Evolutionary conservation across 2,797 vertebrate species (phyloP).

Genomic region (Artibeus jamaicensis): DNA sequence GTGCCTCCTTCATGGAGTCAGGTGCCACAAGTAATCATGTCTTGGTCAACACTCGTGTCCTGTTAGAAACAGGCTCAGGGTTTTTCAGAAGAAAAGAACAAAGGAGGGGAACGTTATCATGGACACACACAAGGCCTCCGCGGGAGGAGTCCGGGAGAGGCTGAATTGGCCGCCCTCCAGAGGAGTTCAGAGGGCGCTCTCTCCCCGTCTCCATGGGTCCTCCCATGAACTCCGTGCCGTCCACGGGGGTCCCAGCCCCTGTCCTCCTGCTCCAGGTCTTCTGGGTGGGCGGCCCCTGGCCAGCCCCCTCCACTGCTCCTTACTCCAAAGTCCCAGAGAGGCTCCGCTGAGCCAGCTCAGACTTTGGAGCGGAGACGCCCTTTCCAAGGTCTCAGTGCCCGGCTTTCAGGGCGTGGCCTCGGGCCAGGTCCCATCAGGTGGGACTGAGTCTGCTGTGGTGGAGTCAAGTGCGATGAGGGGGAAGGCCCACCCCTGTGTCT

Average conservation of each 20-base stretch:
- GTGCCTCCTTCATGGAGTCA: not conserved
- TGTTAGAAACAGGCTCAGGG: not conserved
- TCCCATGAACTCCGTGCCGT: not conserved
- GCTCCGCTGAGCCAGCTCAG: not conserved
- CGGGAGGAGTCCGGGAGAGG: not conserved
- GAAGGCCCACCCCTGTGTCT: not conserved
- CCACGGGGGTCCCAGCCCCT: rapidly evolving
- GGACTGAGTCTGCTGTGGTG: too few species aligned
- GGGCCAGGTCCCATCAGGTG: not conserved
- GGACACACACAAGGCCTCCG: not conserved
- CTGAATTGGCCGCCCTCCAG: not conserved
- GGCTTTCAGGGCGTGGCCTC: not conserved
- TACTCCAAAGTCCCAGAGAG: not conserved
- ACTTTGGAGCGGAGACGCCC: not conserved
- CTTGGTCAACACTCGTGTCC: not conserved
- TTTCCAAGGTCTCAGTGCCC: not conserved
- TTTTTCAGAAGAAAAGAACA: not conserved
- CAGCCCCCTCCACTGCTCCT: not conserved
- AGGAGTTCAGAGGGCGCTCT: not conserved
- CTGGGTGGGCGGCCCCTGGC: rapidly evolving
- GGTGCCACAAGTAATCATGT: not conserved
- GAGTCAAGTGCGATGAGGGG: not conserved
- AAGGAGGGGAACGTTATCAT: not conserved
- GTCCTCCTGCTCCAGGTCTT: not conserved
- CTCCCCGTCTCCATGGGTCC: not conserved